Evolutionary conservation across 2,797 vertebrate species (phyloP), one percentile per base, ranked within the genome.

Genomic region (Apogon talboti): DNA sequence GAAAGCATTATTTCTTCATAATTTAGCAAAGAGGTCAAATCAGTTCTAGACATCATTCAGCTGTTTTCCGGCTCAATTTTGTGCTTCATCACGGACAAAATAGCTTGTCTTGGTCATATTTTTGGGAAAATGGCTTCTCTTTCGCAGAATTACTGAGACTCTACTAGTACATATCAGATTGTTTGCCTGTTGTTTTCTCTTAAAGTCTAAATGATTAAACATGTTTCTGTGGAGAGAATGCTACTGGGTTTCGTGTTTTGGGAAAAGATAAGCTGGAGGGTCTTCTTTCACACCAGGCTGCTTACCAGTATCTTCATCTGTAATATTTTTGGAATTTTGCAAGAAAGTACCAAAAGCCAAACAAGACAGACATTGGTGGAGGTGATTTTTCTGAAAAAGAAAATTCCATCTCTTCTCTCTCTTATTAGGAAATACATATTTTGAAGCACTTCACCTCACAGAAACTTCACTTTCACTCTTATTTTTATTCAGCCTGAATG

Each of bases 1-100:
- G 58, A 24, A 59, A 63, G 61, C 33, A 55, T 71, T 58, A 78
- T 56, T 65, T 76, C 15, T 66, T 70, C 41, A 51, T 78, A 70
- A 72, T 76, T 64, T 37, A 49, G 41, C 47, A 76, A 30, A 56
- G 64, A 48, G 78, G 61, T 82, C 35, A 64, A 33, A 69, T 55
- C 21, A 40, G 55, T 54, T 45, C 18, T 40, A 61, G 30, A 14
- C 3, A 18, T n/a, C 37, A 35, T 38, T 21, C 57, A 42, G 38
- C 24, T 28, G 24, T 51, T 49, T 45, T 45, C 35, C 18, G 15
- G 28, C 18, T 14, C 4, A 19, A 19, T 8, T 33, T 58, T 71
- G 58, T 41, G 13, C 43, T 51, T 44, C 69, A 18, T 55, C 6
- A 5, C 63, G 45, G 37, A 48, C 21, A 69, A 38, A 55, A 16